Percentiles rank a stretch among this genome's conserved stretches.
Conservation (phyloP, 2,113 vertebrate species). For the Tursiops truncatus region DNA sequence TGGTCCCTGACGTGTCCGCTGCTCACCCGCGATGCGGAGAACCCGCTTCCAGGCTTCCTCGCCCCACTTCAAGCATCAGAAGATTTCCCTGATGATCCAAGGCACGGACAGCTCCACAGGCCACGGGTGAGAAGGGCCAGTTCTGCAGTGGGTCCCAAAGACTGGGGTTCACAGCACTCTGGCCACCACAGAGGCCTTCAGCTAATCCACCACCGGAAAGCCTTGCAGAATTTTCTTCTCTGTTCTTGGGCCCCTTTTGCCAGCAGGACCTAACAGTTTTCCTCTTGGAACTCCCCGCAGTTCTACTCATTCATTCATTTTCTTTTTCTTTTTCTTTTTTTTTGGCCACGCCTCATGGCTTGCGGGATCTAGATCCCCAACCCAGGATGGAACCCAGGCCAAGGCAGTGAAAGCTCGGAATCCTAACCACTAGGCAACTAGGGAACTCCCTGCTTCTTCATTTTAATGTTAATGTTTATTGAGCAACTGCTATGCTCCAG, state of each 20-base stretch:
- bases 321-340: too few relatives aligned
- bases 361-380: too few relatives aligned
- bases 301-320: background rate
- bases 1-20: background rate
- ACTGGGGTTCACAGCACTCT: background rate
- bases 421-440: too few relatives aligned
- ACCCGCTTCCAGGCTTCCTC: background rate
- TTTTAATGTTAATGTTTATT: background rate
- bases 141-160: background rate
- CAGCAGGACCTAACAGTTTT: background rate
- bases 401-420: too few relatives aligned
- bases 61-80: background rate
- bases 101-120: background rate
- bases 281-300: too few relatives aligned
- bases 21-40: too few relatives aligned
- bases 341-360: too few relatives aligned
- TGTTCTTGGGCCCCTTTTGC: background rate
- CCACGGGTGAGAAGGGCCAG: background rate
- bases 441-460: background rate
- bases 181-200: background rate
- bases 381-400: too few relatives aligned
- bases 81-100: background rate
- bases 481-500: background rate
- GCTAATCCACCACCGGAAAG: background rate
- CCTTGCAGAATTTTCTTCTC: background rate